These are phyloP conservation scores for Sebastes iracundus DNA, from an alignment of 2,797 vertebrate species.

Conservation along the genomic window DNA sequence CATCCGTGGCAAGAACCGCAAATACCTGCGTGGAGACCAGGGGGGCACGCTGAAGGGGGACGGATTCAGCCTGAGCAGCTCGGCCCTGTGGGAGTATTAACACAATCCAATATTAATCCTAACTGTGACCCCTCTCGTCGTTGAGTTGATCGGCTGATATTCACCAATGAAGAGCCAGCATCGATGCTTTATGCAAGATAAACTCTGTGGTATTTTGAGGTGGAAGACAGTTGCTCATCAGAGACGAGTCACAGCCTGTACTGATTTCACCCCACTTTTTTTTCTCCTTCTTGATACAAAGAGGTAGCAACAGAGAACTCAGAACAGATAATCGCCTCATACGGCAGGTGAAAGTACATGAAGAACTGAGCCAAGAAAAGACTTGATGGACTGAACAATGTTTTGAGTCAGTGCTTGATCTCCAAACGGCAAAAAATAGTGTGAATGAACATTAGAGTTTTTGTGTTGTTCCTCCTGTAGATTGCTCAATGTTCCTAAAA, in stretches of 20 bases:
- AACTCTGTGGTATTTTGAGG: not conserved
- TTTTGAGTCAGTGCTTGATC: conserved; percentile 13
- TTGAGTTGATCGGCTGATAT: not conserved
- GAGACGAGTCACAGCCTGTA: not conserved
- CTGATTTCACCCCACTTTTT: not conserved
- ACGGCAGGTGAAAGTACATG: not conserved
- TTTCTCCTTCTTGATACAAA: not conserved
- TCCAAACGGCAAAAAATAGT: not conserved
- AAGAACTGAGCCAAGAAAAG: conserved; percentile 20
- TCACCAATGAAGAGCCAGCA: not conserved
- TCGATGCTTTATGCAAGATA: not conserved
- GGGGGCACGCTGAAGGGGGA: conserved; percentile 93
- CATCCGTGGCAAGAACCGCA: conserved; percentile 89
- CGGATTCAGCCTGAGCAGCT: conserved; percentile 81
- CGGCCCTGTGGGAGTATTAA: conserved; percentile 96
- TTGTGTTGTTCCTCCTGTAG: conserved; percentile 10
- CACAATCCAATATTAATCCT: not conserved
- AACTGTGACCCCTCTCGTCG: not conserved
- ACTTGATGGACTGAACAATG: conserved; percentile 20
- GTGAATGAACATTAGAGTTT: conserved; percentile 17
- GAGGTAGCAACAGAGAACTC: not conserved
- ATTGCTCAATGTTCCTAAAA: not conserved
- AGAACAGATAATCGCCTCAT: not conserved
- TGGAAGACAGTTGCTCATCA: not conserved
- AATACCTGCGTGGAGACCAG: conserved; percentile 92